Evolutionary conservation across 2,888 invertebrate genomes (phyloP).

Genomic region (Plebejus anna): DNA sequence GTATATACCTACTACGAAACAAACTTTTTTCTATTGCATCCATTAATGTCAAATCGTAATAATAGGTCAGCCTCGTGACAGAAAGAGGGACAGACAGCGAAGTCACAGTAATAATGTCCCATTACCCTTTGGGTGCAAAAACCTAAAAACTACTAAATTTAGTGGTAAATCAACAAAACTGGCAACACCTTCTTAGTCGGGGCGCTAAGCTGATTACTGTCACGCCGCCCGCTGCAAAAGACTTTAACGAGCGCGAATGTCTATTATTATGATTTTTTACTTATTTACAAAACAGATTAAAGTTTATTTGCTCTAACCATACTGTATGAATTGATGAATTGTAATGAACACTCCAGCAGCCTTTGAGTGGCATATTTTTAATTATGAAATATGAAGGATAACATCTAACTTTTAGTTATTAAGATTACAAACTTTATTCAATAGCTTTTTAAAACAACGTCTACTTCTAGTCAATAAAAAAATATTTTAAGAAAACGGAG

Average conservation of each 20-base stretch:
- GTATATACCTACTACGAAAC: not conserved
- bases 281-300: conserved; percentile 15
- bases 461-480: too few relatives aligned
- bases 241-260: conserved; percentile 30
- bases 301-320: not conserved
- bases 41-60: too few relatives aligned
- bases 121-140: not conserved
- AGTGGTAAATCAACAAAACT: not conserved
- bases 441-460: too few relatives aligned
- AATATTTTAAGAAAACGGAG: not conserved
- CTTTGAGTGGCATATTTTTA: not conserved
- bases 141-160: not conserved
- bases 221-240: conserved; percentile 30
- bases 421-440: not conserved
- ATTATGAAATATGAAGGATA: not conserved
- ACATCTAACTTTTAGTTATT: not conserved
- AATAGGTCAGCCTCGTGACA: too few relatives aligned
- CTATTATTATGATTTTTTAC: conserved; percentile 13
- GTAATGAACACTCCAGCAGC: conserved; percentile 4
- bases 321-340: not conserved
- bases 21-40: too few relatives aligned
- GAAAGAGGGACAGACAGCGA: too few relatives aligned
- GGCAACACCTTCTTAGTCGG: not conserved
- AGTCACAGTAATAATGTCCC: not conserved
- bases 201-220: conserved; percentile 30